These are phyloP conservation scores for Ligdia adustata DNA, from an alignment of 2,888 invertebrate genomes.

Conservation along the genomic window DNA sequence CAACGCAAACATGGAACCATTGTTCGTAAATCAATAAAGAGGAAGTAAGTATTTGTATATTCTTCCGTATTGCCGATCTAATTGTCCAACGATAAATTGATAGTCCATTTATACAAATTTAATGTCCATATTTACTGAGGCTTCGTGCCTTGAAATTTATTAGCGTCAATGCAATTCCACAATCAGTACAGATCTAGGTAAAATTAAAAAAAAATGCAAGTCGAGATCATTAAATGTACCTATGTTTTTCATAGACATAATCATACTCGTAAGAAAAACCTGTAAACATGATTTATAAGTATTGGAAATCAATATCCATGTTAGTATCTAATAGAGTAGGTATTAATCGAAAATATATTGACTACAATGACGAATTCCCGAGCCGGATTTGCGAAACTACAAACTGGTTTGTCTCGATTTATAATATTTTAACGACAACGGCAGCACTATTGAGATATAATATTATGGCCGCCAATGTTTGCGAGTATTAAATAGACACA, in stretches of 20 bases:
- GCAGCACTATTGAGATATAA: not conserved
- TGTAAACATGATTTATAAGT: no score
- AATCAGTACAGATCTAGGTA: not conserved
- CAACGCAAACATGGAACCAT: no score
- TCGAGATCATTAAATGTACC: no score
- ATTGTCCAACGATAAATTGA: not conserved
- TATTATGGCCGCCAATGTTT: not conserved
- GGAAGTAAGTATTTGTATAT: not conserved
- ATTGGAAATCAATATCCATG: no score
- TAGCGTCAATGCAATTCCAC: conserved; percentile 1
- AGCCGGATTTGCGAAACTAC: conserved; percentile 41
- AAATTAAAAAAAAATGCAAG: no score
- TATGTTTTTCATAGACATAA: no score
- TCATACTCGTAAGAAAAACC: no score
- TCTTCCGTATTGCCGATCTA: conserved; percentile 8
- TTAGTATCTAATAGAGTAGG: no score
- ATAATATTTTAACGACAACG: conserved; percentile 1
- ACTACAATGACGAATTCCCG: conserved; percentile 36
- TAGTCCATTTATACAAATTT: no score
- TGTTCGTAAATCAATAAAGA: no score
- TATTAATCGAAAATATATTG: no score
- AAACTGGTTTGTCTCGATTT: conserved; percentile 13
- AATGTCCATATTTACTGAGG: not conserved
- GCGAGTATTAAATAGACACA: not conserved
- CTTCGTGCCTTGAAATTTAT: conserved; percentile 9